These are phyloP conservation scores for Drosophila nr. perissopoda DNA, from an alignment of 2,888 invertebrate genomes.

Conservation along the genomic window DNA sequence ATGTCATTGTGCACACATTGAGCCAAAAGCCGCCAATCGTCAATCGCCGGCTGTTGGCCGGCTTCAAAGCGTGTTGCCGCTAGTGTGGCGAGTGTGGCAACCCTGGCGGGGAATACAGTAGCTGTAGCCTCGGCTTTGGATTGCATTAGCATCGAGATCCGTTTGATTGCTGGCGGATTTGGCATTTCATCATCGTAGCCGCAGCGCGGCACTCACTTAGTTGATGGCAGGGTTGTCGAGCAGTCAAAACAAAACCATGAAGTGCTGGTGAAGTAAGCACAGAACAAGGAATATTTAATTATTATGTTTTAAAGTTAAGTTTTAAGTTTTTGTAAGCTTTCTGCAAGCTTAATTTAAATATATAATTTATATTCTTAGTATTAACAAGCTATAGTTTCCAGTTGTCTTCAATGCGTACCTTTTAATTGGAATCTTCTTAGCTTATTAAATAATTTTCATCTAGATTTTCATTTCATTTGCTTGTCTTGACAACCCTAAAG, in stretches of 20 bases:
- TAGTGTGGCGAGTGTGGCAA: slow-evolving; percentile 12
- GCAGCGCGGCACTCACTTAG: slow-evolving; percentile 12
- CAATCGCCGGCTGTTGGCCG: slow-evolving; percentile 46
- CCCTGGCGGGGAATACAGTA: slow-evolving; percentile 71
- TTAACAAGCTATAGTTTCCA: neutral
- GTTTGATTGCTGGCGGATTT: slow-evolving; percentile 59
- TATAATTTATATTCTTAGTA: neutral
- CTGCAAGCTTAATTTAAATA: neutral
- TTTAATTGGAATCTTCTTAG: neutral
- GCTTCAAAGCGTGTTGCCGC: slow-evolving; percentile 59
- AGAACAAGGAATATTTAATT: too few species aligned
- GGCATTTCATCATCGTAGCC: slow-evolving; percentile 69
- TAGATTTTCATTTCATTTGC: neutral
- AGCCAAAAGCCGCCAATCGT: slow-evolving; percentile 50
- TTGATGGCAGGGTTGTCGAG: slow-evolving; percentile 55
- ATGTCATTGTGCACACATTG: slow-evolving; percentile 77
- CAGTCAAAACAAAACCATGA: neutral
- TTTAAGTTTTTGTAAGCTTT: too few species aligned
- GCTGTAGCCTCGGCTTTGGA: slow-evolving; percentile 30
- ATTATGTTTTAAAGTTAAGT: neutral
- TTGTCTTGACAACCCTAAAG: slow-evolving; percentile 41
- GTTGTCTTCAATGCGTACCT: neutral
- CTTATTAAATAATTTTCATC: neutral
- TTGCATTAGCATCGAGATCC: slow-evolving; percentile 68
- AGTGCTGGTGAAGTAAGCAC: neutral